Base-by-base conservation (phyloP, 2,113 vertebrate species). In the Ornithorhynchus anatinus region DNA sequence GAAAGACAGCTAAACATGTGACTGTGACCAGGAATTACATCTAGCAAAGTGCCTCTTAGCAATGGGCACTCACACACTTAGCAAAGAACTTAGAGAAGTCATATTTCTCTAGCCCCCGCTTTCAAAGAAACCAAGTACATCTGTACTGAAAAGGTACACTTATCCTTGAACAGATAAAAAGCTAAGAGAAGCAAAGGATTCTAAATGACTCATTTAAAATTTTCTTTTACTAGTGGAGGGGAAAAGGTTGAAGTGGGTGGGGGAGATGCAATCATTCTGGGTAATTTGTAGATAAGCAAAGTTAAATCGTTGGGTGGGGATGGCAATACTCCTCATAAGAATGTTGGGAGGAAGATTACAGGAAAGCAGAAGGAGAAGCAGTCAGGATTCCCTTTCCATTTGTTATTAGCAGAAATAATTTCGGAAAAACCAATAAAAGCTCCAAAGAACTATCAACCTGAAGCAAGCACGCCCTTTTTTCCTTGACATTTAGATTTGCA, bases 381-480 rank as follows among this genome's bases (percentile, higher is more conserved):
- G 37, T 43, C 2, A 48, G 11, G 50, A 1, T 2, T 66, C 73
- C 73, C 50, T 59, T 1, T 14, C 39, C 39, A 2, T 63, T 69
- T 54, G 78, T 72, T 59, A 10, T 52, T 66, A 59, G 15, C 20
- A 17, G 27, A 17, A 16, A 10, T 31, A 17, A 29, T 4, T n/a
- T 47, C 43, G 57, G 77, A 63, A 20, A 14, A 70, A 36, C n/a
- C 52, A 54, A 63, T 56, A 75, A 78, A 81, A 71, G 81, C 59
- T 53, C 60, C 31, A 31, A 31, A 57, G 29, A 36, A 69, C 16
- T 44, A 9, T 20, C 36, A 72, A 42, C 60, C 72, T 77, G 53
- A 81, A 82, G 74, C 79, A 75, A 63, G 51, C 51, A 47, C 38
- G 64, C 54, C 43, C 71, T 79, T 42, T 75, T 52, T 38, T 85